These are phyloP conservation scores for Leptoteleia sp. DNA, from an alignment of 1,140 invertebrate species.

Conservation along the genomic window DNA sequence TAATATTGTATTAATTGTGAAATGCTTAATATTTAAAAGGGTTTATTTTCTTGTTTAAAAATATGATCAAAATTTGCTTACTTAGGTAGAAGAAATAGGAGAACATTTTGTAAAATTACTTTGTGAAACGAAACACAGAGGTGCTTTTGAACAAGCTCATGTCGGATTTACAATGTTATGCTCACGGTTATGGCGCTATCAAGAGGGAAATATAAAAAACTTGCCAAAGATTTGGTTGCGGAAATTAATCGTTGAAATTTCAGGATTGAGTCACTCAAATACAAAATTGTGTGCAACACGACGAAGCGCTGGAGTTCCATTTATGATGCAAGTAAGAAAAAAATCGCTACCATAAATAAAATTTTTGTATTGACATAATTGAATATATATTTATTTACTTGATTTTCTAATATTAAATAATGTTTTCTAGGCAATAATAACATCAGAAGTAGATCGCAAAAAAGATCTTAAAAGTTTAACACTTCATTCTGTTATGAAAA, in stretches of 20 bases:
- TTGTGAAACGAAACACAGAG: conserved; percentile 93
- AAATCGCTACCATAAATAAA: no score
- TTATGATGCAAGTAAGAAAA: conserved; percentile 89
- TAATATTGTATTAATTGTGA: no score
- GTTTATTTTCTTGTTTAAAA: no score
- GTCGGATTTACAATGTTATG: conserved; percentile 92
- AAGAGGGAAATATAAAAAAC: conserved; percentile 80
- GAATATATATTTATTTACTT: background rate
- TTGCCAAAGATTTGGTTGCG: conserved; percentile 88
- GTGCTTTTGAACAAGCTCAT: conserved; percentile 97
- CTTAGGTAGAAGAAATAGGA: conserved; percentile 84
- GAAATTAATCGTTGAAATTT: conserved; percentile 84
- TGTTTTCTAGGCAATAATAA: conserved; percentile 84
- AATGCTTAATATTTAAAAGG: no score
- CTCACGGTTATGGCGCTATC: conserved; percentile 83
- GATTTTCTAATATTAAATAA: background rate
- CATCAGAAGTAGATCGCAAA: conserved; percentile 82
- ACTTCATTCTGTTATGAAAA: conserved; percentile 84
- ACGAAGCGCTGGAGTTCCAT: conserved; percentile 94
- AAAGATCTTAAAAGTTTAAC: conserved; percentile 38
- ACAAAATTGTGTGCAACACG: conserved; percentile 89
- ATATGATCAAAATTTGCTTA: conserved; percentile 1
- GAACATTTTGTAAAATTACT: conserved; percentile 88
- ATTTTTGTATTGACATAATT: no score
- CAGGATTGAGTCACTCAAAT: conserved; percentile 78